Percentiles rank a stretch among this genome's conserved stretches.
Conservation (phyloP, 1,140 invertebrate species). For the Drosophila paulistorum region DNA sequence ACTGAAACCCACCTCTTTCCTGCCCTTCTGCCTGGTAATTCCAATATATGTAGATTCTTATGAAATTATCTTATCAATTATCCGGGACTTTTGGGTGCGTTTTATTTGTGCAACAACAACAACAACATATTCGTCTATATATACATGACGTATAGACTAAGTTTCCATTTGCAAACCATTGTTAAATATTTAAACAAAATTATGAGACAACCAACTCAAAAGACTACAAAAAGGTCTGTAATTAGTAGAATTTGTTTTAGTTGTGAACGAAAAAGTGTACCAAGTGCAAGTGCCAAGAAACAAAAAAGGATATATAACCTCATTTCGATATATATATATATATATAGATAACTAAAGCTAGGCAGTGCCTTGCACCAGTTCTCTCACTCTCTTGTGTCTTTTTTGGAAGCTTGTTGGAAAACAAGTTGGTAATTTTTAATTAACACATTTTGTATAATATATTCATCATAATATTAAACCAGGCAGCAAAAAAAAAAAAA, state of each 20-base stretch:
- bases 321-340: not conserved
- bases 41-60: constrained; percentile 50
- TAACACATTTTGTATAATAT: constrained; percentile 56
- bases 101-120: constrained; percentile 38
- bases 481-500: constrained; percentile 40
- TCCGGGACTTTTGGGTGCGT: constrained; percentile 42
- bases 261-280: constrained; percentile 31
- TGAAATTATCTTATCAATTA: constrained; percentile 69
- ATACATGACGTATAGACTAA: constrained; percentile 47
- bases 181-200: constrained; percentile 79
- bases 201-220: constrained; percentile 53
- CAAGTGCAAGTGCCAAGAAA: not conserved
- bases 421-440: constrained; percentile 74
- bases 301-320: constrained; percentile 9
- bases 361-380: constrained; percentile 61
- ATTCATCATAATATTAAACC: constrained; percentile 58
- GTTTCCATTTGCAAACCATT: constrained; percentile 67
- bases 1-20: constrained; percentile 51
- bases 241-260: constrained; percentile 68
- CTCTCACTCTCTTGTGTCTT: constrained; percentile 10
- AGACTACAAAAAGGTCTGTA: constrained; percentile 72
- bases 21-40: constrained; percentile 41
- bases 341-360: constrained; percentile 5
- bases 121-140: not conserved
- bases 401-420: constrained; percentile 49